Percentiles rank a stretch among this genome's conserved stretches.
Conservation (phyloP, 2,797 vertebrate genomes). For the Columba guinea region DNA sequence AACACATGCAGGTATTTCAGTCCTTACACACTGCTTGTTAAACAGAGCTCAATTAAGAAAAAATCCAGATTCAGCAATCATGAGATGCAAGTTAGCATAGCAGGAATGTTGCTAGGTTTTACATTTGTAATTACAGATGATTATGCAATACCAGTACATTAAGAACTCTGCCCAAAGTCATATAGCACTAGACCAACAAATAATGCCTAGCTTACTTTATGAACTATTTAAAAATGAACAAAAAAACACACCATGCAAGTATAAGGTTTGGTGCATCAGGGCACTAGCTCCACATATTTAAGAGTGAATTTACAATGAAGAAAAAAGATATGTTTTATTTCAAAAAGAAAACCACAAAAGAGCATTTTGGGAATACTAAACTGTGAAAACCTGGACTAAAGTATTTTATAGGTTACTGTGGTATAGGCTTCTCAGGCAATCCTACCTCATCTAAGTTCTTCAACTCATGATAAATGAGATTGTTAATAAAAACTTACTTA, state of each 20-base stretch:
- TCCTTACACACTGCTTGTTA: not conserved
- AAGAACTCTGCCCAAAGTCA: not conserved
- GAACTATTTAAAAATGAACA: not conserved
- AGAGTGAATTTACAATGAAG: not conserved
- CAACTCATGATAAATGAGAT: not conserved
- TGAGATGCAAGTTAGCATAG: not conserved
- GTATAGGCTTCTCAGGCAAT: not conserved
- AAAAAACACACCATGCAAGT: not conserved
- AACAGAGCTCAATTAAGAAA: not conserved
- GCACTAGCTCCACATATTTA: not conserved
- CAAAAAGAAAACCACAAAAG: constrained; percentile 6
- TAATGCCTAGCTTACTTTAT: not conserved
- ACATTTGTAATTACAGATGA: not conserved
- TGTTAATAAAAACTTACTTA: not conserved
- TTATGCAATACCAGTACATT: not conserved
- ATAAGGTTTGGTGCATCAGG: not conserved
- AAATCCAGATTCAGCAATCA: not conserved
- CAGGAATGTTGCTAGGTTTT: not conserved
- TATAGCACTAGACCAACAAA: not conserved
- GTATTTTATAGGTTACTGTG: not conserved
- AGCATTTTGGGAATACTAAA: not conserved
- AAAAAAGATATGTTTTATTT: constrained; percentile 13
- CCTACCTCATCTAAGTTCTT: not conserved
- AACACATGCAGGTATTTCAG: not conserved
- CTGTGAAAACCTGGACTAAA: not conserved